A percentile compares a stretch with the other conserved stretches of the same genome.
Conservation (phyloP, 2,797 vertebrate genomes). For the Valencia hispanica region DNA sequence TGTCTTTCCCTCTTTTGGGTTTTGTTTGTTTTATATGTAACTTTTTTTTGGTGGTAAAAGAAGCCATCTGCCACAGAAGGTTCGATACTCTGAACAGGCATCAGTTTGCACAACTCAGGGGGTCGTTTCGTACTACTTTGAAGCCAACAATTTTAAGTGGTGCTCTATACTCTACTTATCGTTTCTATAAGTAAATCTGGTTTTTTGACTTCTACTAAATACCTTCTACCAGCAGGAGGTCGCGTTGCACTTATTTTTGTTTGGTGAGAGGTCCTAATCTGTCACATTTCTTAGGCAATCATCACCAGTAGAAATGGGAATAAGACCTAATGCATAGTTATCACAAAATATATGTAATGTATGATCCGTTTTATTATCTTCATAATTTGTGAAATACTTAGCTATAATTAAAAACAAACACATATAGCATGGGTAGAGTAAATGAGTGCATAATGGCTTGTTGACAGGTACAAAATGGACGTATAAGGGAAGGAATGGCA, state of each 20-base stretch:
- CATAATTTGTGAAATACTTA: background rate
- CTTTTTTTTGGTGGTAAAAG: background rate
- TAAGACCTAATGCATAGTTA: background rate
- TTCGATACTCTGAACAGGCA: background rate
- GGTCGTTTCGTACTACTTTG: background rate
- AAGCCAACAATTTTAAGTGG: background rate
- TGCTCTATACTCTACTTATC: background rate
- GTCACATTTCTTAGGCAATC: background rate
- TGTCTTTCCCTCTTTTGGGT: conserved; percentile 23
- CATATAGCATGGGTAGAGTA: background rate
- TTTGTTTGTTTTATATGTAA: background rate
- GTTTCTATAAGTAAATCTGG: background rate
- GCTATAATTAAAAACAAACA: background rate
- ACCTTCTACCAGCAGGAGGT: background rate
- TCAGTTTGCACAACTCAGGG: background rate
- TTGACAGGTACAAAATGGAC: background rate
- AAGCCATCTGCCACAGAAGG: background rate
- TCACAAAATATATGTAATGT: background rate
- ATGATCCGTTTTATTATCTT: background rate
- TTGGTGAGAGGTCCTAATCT: background rate
- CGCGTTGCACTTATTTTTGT: background rate
- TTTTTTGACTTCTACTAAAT: background rate
- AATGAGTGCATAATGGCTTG: background rate
- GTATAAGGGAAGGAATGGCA: no score
- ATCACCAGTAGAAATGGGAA: background rate